Conservation (phyloP, 2,113 vertebrate genomes). For the Dolichotis patagonum region DNA sequence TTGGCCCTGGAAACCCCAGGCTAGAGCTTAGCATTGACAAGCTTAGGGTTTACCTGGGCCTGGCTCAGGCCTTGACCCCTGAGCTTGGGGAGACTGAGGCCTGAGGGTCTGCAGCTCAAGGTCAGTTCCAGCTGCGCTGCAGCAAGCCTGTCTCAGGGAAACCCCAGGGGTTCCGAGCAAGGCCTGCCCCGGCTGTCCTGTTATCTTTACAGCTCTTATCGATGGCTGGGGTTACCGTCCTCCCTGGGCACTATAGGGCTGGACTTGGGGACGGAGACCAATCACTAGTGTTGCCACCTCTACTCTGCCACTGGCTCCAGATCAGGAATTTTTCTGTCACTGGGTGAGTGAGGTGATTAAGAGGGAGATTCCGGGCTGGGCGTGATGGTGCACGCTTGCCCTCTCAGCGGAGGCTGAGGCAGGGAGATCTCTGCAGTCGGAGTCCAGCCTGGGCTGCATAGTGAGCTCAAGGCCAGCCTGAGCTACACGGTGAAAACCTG, state of each 20-base stretch:
- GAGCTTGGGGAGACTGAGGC: neutral
- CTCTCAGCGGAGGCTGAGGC: neutral
- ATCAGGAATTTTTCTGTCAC: no score
- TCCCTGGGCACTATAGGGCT: no score
- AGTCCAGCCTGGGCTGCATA: no score
- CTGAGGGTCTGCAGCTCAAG: neutral
- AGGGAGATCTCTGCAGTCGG: neutral
- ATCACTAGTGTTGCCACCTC: no score
- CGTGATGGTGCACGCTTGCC: no score
- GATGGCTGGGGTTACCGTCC: no score
- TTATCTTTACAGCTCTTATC: neutral
- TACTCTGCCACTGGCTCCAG: no score
- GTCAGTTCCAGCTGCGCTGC: neutral
- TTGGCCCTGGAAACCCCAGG: neutral
- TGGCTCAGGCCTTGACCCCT: neutral
- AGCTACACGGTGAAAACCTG: neutral
- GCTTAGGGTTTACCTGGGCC: neutral
- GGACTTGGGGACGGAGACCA: no score
- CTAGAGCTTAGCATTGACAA: neutral
- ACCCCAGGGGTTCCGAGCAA: neutral
- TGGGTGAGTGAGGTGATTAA: no score
- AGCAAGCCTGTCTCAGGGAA: neutral
- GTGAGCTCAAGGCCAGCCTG: no score
- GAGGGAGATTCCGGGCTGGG: no score
- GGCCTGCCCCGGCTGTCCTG: neutral